phyloP scores from a whole-genome alignment of 2,797 vertebrate genomes.

The Jordanella pulchra region DNA sequence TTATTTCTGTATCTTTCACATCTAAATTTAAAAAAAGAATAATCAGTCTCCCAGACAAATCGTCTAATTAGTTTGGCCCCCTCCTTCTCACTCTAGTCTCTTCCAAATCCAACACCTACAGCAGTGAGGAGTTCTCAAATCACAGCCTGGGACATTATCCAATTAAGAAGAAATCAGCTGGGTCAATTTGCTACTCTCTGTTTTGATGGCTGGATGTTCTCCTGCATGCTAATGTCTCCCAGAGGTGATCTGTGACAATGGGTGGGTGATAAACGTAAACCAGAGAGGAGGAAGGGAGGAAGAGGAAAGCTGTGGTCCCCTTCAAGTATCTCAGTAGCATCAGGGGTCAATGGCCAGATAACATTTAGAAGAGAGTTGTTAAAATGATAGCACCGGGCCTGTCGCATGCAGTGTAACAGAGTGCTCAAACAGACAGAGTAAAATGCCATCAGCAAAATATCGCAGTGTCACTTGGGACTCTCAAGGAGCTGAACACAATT shows the following conservation, averaged over 20 bases:
- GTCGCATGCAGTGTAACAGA: constrained; percentile 58
- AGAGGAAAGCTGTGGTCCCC: constrained; percentile 43
- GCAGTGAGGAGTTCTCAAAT: constrained; percentile 53
- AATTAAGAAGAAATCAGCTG: constrained; percentile 74
- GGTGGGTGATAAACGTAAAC: constrained; percentile 55
- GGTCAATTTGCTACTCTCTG: constrained; percentile 74
- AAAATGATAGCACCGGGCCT: constrained; percentile 64
- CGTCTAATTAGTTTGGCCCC: constrained; percentile 36
- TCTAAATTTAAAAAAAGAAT: constrained; percentile 33
- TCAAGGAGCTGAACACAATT: constrained; percentile 49
- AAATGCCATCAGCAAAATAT: constrained; percentile 77
- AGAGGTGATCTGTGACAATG: constrained; percentile 56
- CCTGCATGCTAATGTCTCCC: constrained; percentile 71
- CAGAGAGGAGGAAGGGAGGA: constrained; percentile 30
- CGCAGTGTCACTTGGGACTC: constrained; percentile 68
- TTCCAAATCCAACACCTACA: constrained; percentile 43
- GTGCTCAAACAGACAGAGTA: constrained; percentile 55
- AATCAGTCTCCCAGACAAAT: constrained; percentile 29
- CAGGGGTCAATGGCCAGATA: constrained; percentile 62
- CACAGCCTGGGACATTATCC: constrained; percentile 70
- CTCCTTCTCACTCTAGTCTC: not conserved
- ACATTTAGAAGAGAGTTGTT: constrained; percentile 58
- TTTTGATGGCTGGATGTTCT: constrained; percentile 58
- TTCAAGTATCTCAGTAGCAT: constrained; percentile 44
- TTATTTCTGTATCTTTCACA: constrained; percentile 16